Conservation (phyloP, 2,797 vertebrate genomes). For the Otolemur crassicaudatus region DNA sequence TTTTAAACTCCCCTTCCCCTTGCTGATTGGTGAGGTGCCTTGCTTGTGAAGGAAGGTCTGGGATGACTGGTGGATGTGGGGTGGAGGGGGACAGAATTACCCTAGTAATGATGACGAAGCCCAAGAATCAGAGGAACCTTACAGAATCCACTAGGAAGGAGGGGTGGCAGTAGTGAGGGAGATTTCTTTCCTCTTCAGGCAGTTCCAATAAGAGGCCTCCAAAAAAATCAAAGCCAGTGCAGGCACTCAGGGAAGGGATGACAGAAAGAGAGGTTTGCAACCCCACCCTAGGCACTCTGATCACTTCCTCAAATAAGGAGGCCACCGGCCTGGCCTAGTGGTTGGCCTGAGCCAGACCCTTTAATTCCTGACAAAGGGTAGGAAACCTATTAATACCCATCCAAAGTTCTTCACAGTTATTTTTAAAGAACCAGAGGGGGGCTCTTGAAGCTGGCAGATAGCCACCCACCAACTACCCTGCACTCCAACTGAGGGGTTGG, state of each 20-base stretch:
- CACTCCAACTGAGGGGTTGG: background rate
- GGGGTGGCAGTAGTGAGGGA: background rate
- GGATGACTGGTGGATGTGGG: too few species aligned
- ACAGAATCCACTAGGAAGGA: background rate
- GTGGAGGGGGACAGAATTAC: background rate
- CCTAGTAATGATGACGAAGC: background rate
- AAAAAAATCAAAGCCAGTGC: conserved; percentile 44
- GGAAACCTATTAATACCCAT: conserved; percentile 11
- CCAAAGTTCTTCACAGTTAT: conserved; percentile 66
- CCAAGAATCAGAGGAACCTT: background rate
- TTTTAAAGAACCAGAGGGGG: conserved; percentile 48
- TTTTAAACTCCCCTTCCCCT: conserved; percentile 55
- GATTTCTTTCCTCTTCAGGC: background rate
- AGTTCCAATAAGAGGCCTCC: background rate
- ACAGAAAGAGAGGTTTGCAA: background rate
- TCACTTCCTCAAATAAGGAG: conserved; percentile 60
- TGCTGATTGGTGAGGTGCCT: background rate
- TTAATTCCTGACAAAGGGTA: conserved; percentile 53
- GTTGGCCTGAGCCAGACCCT: background rate
- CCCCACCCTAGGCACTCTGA: conserved; percentile 5
- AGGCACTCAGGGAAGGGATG: background rate
- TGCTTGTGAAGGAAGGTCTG: background rate
- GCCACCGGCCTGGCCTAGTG: conserved; percentile 18
- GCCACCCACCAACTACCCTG: background rate
- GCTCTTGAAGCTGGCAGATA: background rate